These are phyloP conservation scores for Bradypus variegatus DNA, from an alignment of 2,797 vertebrate species.

Conservation along the genomic window DNA sequence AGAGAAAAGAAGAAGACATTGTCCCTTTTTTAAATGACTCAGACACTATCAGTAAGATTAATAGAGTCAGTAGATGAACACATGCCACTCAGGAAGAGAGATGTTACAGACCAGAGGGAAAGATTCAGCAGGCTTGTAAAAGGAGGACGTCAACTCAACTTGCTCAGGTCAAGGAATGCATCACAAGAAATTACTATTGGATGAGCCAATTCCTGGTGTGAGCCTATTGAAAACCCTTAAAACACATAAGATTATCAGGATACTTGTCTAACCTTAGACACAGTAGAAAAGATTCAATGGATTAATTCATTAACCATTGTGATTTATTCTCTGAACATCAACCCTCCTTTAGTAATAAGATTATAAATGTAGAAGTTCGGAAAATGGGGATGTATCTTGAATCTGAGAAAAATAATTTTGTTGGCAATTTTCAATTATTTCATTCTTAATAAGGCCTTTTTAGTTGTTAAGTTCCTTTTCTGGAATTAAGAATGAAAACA, in stretches of 20 bases:
- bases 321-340: background rate
- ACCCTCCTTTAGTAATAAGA: background rate
- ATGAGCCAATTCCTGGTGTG: background rate
- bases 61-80: background rate
- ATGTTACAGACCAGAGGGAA: background rate
- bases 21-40: background rate
- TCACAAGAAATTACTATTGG: background rate
- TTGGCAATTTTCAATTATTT: background rate
- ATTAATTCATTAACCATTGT: background rate
- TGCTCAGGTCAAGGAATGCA: background rate
- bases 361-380: background rate
- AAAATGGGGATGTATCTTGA: background rate
- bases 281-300: background rate
- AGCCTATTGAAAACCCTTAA: background rate
- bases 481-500: background rate
- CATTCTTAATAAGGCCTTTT: background rate
- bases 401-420: background rate
- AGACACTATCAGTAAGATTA: background rate
- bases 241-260: background rate
- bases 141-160: background rate
- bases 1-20: background rate
- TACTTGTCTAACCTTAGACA: background rate
- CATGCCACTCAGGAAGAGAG: too few species aligned
- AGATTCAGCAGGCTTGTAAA: background rate
- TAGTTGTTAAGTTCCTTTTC: background rate